Conservation (phyloP, 2,888 invertebrate species). For the Plagodis pulveraria region DNA sequence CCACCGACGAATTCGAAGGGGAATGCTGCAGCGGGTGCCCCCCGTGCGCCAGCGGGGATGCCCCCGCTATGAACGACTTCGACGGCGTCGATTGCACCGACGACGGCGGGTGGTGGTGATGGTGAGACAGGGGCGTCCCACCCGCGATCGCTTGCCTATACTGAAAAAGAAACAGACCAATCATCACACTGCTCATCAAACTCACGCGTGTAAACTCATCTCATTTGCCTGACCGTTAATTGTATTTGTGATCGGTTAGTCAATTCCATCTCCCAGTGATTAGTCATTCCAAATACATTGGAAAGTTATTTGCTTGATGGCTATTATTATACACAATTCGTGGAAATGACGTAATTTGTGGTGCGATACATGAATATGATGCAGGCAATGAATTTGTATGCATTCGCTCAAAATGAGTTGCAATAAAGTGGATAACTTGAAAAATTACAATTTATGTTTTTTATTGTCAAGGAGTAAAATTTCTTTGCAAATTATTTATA, state of each 20-base stretch:
- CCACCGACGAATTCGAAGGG: slow-evolving; percentile 78
- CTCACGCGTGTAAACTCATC: not conserved
- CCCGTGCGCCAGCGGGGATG: slow-evolving; percentile 52
- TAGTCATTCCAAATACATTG: slow-evolving; percentile 75
- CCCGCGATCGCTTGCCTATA: slow-evolving; percentile 94
- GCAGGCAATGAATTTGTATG: slow-evolving; percentile 64
- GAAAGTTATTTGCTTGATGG: slow-evolving; percentile 79
- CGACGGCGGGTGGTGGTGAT: slow-evolving; percentile 77
- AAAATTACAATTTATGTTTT: no score
- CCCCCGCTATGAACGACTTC: slow-evolving; percentile 84
- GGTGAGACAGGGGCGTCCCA: slow-evolving; percentile 79
- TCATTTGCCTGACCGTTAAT: slow-evolving; percentile 34
- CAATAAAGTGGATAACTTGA: no score
- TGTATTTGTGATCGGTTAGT: slow-evolving; percentile 68
- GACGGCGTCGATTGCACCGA: slow-evolving; percentile 87
- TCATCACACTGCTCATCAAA: not conserved
- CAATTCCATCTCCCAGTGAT: slow-evolving; percentile 76
- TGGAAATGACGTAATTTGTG: slow-evolving; percentile 53
- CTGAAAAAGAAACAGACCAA: slow-evolving; percentile 80
- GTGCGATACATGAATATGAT: slow-evolving; percentile 55
- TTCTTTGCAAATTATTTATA: no score
- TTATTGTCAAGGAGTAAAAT: no score
- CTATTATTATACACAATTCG: slow-evolving; percentile 63
- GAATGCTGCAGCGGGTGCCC: slow-evolving; percentile 74
- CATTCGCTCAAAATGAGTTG: slow-evolving; percentile 5